phyloP scores from a whole-genome alignment of 2,888 invertebrate species.

The Tetragonisca angustula region DNA sequence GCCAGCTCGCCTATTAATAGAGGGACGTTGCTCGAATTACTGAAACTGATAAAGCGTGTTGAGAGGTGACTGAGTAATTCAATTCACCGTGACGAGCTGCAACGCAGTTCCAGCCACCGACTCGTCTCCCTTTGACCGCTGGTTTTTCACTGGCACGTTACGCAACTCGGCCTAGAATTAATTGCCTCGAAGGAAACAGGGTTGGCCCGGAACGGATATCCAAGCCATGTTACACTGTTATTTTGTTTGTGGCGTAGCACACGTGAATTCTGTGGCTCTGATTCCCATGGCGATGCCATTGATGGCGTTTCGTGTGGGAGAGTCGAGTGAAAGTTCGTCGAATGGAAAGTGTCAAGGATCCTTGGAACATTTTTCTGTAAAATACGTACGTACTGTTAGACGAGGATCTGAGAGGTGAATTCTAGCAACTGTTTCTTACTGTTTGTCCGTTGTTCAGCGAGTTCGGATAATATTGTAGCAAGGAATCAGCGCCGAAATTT shows the following conservation, averaged over 20 bases:
- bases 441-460: too few species aligned
- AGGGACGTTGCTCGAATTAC: slow-evolving; percentile 46
- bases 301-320: background rate
- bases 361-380: background rate
- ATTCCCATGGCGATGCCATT: background rate
- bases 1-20: slow-evolving; percentile 45
- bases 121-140: slow-evolving; percentile 28
- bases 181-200: slow-evolving; percentile 64
- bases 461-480: too few species aligned
- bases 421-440: too few species aligned
- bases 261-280: background rate
- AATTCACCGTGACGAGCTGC: slow-evolving; percentile 50
- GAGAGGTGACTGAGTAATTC: slow-evolving; percentile 47
- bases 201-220: slow-evolving; percentile 54
- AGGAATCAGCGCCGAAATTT: background rate
- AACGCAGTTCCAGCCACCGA: slow-evolving; percentile 22
- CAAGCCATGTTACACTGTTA: slow-evolving; percentile 47
- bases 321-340: slow-evolving; percentile 1
- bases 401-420: background rate
- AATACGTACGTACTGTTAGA: background rate
- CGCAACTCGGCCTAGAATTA: slow-evolving; percentile 63
- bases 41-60: slow-evolving; percentile 55
- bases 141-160: slow-evolving; percentile 46
- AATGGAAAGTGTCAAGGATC: background rate
- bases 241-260: slow-evolving; percentile 8